Evolutionary conservation across 1,140 invertebrate genomes (phyloP).

Genomic region (Lasaia peninsularis): DNA sequence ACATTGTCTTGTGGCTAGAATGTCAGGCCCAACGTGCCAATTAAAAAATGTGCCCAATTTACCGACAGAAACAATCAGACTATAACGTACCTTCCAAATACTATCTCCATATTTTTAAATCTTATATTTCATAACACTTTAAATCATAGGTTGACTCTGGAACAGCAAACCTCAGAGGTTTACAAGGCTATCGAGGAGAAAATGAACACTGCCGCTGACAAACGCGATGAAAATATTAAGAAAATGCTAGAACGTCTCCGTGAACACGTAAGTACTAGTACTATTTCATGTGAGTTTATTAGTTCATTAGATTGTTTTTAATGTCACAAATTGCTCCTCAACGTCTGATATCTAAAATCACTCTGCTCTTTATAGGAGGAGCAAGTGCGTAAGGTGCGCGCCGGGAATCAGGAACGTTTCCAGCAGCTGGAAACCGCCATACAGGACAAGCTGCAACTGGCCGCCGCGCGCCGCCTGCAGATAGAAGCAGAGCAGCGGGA

Average conservation of each 20-base stretch:
- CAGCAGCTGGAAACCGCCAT: slow-evolving; percentile 83
- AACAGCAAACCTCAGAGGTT: slow-evolving; percentile 90
- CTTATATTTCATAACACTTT: neutral
- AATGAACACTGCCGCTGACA: slow-evolving; percentile 87
- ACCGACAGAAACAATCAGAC: too few relatives aligned
- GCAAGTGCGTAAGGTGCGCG: slow-evolving; percentile 83
- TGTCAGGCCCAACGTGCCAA: too few relatives aligned
- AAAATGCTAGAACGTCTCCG: slow-evolving; percentile 92
- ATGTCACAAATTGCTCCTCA: neutral
- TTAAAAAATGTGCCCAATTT: too few relatives aligned
- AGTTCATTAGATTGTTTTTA: too few relatives aligned
- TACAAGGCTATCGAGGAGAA: slow-evolving; percentile 90
- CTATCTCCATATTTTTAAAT: too few relatives aligned
- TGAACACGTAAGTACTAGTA: slow-evolving; percentile 91
- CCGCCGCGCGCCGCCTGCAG: slow-evolving; percentile 82
- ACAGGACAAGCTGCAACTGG: slow-evolving; percentile 85
- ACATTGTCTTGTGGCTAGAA: too few relatives aligned
- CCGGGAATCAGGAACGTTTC: slow-evolving; percentile 81
- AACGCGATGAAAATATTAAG: slow-evolving; percentile 91
- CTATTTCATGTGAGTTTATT: too few relatives aligned
- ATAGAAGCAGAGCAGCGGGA: slow-evolving; percentile 85
- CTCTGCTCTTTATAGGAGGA: slow-evolving; percentile 79
- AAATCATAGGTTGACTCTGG: slow-evolving; percentile 80
- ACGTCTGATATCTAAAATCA: neutral
- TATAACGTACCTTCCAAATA: too few relatives aligned